Percentiles rank a stretch among this genome's conserved stretches.
phyloP scores from a whole-genome alignment of 2,797 vertebrate genomes.

The Leptatherina wallacei region DNA sequence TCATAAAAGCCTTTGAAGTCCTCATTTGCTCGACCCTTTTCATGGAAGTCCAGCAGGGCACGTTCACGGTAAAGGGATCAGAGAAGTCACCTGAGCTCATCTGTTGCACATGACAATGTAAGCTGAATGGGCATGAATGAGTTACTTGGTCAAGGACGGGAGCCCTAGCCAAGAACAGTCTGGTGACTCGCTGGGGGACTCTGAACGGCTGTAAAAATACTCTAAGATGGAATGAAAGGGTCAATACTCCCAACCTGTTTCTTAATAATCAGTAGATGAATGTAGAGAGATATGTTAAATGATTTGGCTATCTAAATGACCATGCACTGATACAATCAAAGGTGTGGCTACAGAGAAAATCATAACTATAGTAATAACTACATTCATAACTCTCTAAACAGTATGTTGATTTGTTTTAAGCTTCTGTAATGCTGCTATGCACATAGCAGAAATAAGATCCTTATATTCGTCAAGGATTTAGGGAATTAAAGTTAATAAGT shows the following conservation, averaged over 20 bases:
- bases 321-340: not conserved
- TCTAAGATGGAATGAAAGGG: not conserved
- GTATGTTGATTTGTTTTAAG: not conserved
- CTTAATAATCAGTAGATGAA: not conserved
- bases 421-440: not conserved
- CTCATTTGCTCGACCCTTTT: constrained; percentile 33
- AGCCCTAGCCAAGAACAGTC: constrained; percentile 9
- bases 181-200: constrained; percentile 38
- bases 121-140: constrained; percentile 47
- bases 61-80: constrained; percentile 51
- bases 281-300: not conserved
- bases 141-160: constrained; percentile 53
- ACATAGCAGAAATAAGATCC: not conserved
- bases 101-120: constrained; percentile 28
- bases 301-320: constrained; percentile 11
- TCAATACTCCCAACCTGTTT: not conserved
- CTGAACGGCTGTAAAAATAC: constrained; percentile 56
- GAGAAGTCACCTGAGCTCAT: constrained; percentile 67
- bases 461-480: not conserved
- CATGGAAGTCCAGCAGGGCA: constrained; percentile 59
- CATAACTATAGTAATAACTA: no score
- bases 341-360: not conserved
- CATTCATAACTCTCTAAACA: not conserved
- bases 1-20: constrained; percentile 58
- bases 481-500: not conserved